These are phyloP conservation scores for Drosophila anceps DNA, from an alignment of 2,888 invertebrate genomes.

Conservation along the genomic window DNA sequence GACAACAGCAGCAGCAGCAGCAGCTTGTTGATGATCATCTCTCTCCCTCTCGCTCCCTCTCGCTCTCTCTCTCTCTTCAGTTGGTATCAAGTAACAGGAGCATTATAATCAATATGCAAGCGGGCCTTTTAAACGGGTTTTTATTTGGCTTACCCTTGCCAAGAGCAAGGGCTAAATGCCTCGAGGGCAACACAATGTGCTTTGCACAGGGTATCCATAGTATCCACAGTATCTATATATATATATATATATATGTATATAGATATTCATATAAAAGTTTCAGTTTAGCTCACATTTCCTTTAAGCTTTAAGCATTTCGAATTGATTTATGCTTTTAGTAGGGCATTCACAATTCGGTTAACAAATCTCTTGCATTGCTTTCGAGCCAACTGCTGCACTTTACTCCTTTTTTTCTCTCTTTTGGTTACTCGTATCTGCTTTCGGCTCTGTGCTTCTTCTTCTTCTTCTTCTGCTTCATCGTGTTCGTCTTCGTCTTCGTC, in stretches of 20 bases:
- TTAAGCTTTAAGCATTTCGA: not conserved
- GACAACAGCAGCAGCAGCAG: slow-evolving; percentile 46
- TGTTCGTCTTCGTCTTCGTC: not conserved
- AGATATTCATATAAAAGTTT: no score
- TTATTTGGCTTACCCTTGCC: slow-evolving; percentile 27
- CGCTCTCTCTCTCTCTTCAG: slow-evolving; percentile 22
- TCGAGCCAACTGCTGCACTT: slow-evolving; percentile 58
- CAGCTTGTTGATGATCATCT: slow-evolving; percentile 30
- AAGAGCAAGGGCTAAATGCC: slow-evolving; percentile 2
- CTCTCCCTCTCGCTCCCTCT: slow-evolving; percentile 18
- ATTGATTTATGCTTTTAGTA: not conserved
- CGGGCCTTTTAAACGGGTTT: slow-evolving; percentile 57
- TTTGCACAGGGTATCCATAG: not conserved
- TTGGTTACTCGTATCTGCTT: slow-evolving; percentile 26
- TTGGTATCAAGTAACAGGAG: slow-evolving; percentile 71
- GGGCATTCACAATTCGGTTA: slow-evolving; percentile 13
- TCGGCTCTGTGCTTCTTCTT: slow-evolving; percentile 6
- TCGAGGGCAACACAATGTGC: not conserved
- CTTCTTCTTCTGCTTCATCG: no score
- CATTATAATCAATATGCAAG: slow-evolving; percentile 75
- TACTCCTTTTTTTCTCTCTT: slow-evolving; percentile 9
- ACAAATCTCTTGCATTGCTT: not conserved
- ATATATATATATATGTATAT: no score
- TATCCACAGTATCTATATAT: not conserved
- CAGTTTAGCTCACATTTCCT: not conserved